These are phyloP conservation scores for Fukomys damarensis DNA, from an alignment of 2,113 vertebrate genomes.

Conservation along the genomic window DNA sequence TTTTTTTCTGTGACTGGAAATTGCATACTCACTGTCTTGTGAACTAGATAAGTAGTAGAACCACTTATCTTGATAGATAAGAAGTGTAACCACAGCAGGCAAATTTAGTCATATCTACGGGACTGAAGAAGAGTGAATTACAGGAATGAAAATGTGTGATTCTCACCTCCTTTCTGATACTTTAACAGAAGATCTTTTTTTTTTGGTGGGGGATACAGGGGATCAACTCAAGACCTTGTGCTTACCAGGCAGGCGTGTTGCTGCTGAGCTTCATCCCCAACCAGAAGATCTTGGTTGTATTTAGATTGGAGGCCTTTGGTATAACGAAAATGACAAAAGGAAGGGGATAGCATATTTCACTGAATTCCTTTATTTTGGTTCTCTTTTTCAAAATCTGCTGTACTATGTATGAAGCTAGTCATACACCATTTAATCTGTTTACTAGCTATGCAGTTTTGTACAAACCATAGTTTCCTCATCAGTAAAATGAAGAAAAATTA, in stretches of 20 bases:
- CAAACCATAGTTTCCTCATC: neutral
- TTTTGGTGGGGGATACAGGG: too few species aligned
- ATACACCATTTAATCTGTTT: neutral
- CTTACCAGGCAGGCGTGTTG: too few species aligned
- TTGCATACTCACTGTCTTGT: neutral
- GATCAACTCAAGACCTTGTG: too few species aligned
- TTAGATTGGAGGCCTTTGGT: neutral
- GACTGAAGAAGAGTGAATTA: neutral
- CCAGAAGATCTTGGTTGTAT: neutral
- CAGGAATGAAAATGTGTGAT: neutral
- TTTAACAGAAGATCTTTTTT: neutral
- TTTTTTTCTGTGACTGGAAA: neutral
- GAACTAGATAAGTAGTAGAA: neutral
- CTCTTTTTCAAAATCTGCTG: neutral
- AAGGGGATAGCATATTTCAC: neutral
- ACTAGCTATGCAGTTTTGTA: neutral
- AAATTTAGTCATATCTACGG: neutral
- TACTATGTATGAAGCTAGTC: neutral
- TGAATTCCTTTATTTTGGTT: neutral
- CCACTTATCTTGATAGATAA: neutral
- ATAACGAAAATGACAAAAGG: neutral
- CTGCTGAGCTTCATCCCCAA: too few species aligned
- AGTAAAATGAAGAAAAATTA: conserved; percentile 1
- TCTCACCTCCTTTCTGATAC: neutral
- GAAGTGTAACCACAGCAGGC: neutral